These are phyloP conservation scores for Zeus faber DNA, from an alignment of 2,113 vertebrate species.

Conservation along the genomic window DNA sequence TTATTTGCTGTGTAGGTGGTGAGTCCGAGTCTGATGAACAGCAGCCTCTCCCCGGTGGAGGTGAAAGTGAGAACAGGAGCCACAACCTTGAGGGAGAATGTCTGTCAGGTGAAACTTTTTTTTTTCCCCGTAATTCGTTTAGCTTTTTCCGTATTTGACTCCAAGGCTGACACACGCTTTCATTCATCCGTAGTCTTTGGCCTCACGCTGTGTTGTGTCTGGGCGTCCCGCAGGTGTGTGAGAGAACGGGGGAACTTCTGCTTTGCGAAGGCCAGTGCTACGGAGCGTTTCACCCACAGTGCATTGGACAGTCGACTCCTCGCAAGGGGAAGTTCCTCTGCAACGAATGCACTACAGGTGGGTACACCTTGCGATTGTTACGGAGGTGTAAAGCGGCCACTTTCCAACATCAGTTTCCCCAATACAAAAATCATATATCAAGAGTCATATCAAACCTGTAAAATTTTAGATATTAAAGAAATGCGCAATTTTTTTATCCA, in stretches of 20 bases:
- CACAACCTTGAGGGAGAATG: conserved; percentile 91
- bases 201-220: conserved; percentile 10
- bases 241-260: conserved; percentile 90
- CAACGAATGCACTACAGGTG: conserved; percentile 90
- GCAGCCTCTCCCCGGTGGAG: conserved; percentile 75
- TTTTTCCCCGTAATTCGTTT: neutral
- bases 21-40: conserved; percentile 40
- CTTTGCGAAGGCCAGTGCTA: conserved; percentile 96
- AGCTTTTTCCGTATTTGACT: neutral
- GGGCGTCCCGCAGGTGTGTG: conserved; percentile 83
- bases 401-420: too few relatives aligned
- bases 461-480: too few relatives aligned
- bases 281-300: conserved; percentile 93
- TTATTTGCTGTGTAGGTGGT: conserved; percentile 40
- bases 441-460: too few relatives aligned
- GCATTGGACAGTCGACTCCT: conserved; percentile 86
- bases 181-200: neutral
- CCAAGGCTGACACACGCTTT: neutral
- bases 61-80: conserved; percentile 84
- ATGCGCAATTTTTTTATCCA: too few relatives aligned
- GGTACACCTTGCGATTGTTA: too few relatives aligned
- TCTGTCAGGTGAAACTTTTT: conserved; percentile 85
- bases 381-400: too few relatives aligned
- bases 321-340: conserved; percentile 93
- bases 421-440: too few relatives aligned